Base-by-base conservation (phyloP, 1,140 invertebrate species). In the Brachionus angularis region DNA sequence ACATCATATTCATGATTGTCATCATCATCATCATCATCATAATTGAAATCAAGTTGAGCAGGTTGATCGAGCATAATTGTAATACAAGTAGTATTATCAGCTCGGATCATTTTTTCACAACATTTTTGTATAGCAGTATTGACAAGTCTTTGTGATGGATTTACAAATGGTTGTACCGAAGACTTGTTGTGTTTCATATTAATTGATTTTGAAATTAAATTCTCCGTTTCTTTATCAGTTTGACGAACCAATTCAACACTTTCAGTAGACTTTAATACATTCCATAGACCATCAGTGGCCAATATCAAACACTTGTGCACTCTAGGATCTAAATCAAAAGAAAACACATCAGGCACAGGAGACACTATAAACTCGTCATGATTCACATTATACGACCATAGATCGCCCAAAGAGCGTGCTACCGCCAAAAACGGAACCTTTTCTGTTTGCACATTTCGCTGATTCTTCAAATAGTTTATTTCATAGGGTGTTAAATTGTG, bases 361-460 rank as follows among this genome's bases (percentile, higher is more conserved):
- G 91, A 94, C 2, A 98, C 93, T 10, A 96, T 88, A 83, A 96
- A 98, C 78, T 89, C 87, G 78, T 93, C 87, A 74, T 87, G 86
- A 49, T 86, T 86, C 0, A 89, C 89, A 82, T 96, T 96, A 77
- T 94, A 96, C 77, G 92, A 96, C 94, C 94, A 98, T 1, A 97
- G 84, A 82, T 98, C 94, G 72, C 94, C 94, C 72, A 98, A 81
- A 29, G 92, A 93, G 74, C 94, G 85, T 8, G 94, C 93, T 29
- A 97, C 93, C 44, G 94, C 93, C 52, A 98, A 82, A 79, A 98
- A 98, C 0, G 94, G 94, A 76, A 98, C 95, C 80, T 92, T 90
- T 79, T 96, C 93, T 75, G 94, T 91, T 0, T 86, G 86, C 1
- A 90, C 91, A 0, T 88, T 89, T 69, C 89, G 85, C 27, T 88